These are phyloP conservation scores for Ylistrum balloti DNA, from an alignment of 1,140 invertebrate genomes.

Conservation along the genomic window DNA sequence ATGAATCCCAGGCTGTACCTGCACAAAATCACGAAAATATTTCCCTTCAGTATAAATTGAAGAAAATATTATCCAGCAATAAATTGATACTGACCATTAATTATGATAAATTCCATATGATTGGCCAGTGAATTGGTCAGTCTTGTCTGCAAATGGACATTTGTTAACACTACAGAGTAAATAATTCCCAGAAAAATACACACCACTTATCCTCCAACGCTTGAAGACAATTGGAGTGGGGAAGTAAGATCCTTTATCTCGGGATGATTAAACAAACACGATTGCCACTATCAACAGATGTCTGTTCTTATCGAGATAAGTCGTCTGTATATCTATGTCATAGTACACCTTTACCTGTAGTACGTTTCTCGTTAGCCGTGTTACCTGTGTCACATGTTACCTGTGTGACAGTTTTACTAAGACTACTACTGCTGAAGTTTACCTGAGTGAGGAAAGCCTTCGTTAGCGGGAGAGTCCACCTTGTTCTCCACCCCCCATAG, in stretches of 20 bases:
- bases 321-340: conserved; percentile 28
- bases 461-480: not conserved
- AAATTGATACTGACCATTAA: not conserved
- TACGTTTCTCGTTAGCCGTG: conserved; percentile 12
- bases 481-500: not conserved
- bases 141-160: conserved; percentile 7
- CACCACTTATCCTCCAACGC: not conserved
- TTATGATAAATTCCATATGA: not conserved
- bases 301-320: conserved; percentile 18
- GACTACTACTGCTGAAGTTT: conserved; percentile 23
- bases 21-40: not conserved
- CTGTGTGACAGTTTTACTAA: conserved; percentile 1
- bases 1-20: not conserved
- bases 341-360: conserved; percentile 8
- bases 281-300: conserved; percentile 6
- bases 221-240: not conserved
- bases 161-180: not conserved
- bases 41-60: not conserved
- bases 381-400: conserved; percentile 33
- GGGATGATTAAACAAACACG: conserved; percentile 13
- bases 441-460: not conserved
- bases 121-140: conserved; percentile 14
- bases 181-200: conserved; percentile 39
- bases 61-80: too few relatives aligned
- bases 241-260: not conserved